Evolutionary conservation across 2,888 invertebrate genomes (phyloP).

Genomic region (Helleia helle): DNA sequence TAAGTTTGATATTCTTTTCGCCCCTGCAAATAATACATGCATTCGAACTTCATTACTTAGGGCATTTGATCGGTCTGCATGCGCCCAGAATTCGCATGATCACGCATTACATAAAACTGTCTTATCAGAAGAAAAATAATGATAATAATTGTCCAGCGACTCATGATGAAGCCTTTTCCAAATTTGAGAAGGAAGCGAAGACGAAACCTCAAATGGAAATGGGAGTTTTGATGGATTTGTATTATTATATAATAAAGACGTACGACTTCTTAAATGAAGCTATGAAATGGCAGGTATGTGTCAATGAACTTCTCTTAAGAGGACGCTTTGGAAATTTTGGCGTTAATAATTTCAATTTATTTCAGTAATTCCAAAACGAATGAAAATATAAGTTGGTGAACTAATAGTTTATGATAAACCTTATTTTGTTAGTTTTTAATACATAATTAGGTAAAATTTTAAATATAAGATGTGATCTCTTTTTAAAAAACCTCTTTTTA

Average conservation of each 20-base stretch:
- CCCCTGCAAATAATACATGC: slow-evolving; percentile 10
- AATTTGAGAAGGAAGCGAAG: slow-evolving; percentile 13
- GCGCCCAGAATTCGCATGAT: slow-evolving; percentile 37
- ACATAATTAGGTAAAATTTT: no score
- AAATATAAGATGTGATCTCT: no score
- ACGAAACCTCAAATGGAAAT: slow-evolving; percentile 22
- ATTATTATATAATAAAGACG: slow-evolving; percentile 37
- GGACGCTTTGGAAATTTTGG: no score
- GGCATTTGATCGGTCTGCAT: slow-evolving; percentile 39
- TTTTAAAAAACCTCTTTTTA: no score
- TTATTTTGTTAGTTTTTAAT: no score
- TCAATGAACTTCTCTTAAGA: neutral
- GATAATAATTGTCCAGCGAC: slow-evolving; percentile 11
- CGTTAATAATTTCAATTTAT: no score
- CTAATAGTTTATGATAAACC: no score
- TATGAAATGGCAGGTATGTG: slow-evolving; percentile 49
- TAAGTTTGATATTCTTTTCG: neutral
- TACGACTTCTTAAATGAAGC: slow-evolving; percentile 40
- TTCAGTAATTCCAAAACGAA: no score
- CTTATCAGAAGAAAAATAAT: slow-evolving; percentile 22
- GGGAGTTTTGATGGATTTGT: slow-evolving; percentile 41
- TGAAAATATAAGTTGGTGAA: no score
- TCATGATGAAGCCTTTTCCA: slow-evolving; percentile 19
- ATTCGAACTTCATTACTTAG: slow-evolving; percentile 37
- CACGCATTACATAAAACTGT: slow-evolving; percentile 36